Evolutionary conservation across 2,888 invertebrate species (phyloP).

Genomic region (Polylopha cassiicola): DNA sequence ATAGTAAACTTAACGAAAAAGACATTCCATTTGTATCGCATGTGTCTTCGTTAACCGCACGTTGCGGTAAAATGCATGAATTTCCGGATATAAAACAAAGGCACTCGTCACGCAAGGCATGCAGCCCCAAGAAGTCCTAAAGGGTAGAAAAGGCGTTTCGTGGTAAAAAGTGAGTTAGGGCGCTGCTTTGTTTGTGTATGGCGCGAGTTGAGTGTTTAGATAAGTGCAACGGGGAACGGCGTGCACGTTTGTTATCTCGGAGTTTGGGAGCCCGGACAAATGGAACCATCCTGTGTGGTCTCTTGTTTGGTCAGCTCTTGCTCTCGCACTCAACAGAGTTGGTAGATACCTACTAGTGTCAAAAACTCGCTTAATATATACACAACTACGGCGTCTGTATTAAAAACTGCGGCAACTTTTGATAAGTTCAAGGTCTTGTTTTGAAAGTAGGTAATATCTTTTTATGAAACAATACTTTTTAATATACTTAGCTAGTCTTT

Average conservation of each 20-base stretch:
- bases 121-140: conserved; percentile 60
- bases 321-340: conserved; percentile 25
- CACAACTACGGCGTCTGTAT: too few species aligned
- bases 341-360: conserved; percentile 55
- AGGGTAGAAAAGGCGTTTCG: conserved; percentile 67
- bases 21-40: conserved; percentile 50
- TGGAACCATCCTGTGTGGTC: conserved; percentile 75
- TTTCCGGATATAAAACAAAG: conserved; percentile 64
- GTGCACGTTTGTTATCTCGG: conserved; percentile 72
- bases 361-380: conserved; percentile 39
- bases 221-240: conserved; percentile 70
- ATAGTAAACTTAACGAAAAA: conserved; percentile 49
- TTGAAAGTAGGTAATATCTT: conserved; percentile 8
- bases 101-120: conserved; percentile 64
- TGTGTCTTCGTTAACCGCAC: conserved; percentile 57
- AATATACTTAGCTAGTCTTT: conserved; percentile 14
- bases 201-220: conserved; percentile 74
- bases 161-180: conserved; percentile 71
- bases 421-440: too few species aligned
- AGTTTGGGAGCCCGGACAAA: conserved; percentile 61
- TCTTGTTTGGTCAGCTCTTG: conserved; percentile 58
- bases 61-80: conserved; percentile 65
- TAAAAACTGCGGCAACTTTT: too few species aligned
- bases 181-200: conserved; percentile 72
- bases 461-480: conserved; percentile 14